Evolutionary conservation across 2,113 vertebrate species (phyloP).

Genomic region (Psittacus erithacus): DNA sequence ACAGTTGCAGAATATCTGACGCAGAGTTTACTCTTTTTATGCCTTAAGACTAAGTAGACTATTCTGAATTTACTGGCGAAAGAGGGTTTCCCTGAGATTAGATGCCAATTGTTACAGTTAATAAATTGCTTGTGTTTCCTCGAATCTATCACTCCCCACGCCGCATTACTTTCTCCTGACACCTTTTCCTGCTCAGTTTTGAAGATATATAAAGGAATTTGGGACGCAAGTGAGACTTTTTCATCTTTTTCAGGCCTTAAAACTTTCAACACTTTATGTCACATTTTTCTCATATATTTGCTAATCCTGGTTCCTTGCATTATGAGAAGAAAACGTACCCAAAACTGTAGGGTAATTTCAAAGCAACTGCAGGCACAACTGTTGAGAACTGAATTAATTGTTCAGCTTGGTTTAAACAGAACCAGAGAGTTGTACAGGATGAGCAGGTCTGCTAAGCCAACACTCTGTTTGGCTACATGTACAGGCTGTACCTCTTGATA

Average conservation of each 20-base stretch:
- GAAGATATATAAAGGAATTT: not conserved
- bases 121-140: not conserved
- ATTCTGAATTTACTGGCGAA: not conserved
- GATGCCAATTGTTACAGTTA: not conserved
- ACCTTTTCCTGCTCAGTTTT: not conserved
- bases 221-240: not conserved
- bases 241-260: not conserved
- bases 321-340: accelerated
- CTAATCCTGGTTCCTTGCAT: not conserved
- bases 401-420: not conserved
- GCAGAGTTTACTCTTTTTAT: not conserved
- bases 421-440: not conserved
- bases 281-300: accelerated
- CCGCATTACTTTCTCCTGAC: not conserved
- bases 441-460: not conserved
- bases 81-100: not conserved
- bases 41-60: not conserved
- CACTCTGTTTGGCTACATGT: not conserved
- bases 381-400: not conserved
- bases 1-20: not conserved
- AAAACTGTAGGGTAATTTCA: not conserved
- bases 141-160: not conserved
- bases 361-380: not conserved
- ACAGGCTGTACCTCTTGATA: not conserved
- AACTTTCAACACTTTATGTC: not conserved